Percentiles rank a stretch among this genome's conserved stretches.
phyloP scores from a whole-genome alignment of 2,888 invertebrate species.

The Lutraria lutraria region DNA sequence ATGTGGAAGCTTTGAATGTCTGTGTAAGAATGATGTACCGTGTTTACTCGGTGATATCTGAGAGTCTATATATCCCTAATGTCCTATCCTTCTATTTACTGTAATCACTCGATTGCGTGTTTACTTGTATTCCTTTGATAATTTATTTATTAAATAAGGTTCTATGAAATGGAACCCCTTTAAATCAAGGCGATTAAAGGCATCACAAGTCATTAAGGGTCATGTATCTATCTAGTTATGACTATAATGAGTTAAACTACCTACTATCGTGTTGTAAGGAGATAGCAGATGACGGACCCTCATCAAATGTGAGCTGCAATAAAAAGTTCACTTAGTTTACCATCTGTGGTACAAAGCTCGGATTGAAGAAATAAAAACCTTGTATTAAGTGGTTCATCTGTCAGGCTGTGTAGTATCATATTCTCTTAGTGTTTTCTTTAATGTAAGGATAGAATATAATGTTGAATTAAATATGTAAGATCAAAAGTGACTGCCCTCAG shows the following conservation, averaged over 20 bases:
- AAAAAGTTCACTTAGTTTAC: not conserved
- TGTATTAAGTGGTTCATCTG: not conserved
- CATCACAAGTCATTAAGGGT: constrained; percentile 11
- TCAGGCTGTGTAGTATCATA: not conserved
- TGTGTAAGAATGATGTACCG: not conserved
- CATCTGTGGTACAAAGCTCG: constrained; percentile 15
- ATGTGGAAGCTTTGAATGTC: too few relatives aligned
- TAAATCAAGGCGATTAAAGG: constrained; percentile 35
- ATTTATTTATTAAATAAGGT: constrained; percentile 44
- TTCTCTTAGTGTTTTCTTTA: not conserved
- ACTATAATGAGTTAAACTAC: not conserved
- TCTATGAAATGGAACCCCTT: not conserved
- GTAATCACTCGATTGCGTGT: constrained; percentile 32
- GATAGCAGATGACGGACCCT: not conserved
- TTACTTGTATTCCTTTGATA: not conserved
- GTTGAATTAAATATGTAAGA: constrained; percentile 2
- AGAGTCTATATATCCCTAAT: not conserved
- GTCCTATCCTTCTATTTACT: constrained; percentile 15
- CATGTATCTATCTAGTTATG: not conserved
- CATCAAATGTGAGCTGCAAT: not conserved
- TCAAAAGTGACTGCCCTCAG: not conserved
- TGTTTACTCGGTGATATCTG: not conserved
- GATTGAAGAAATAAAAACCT: not conserved
- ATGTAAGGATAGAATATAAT: not conserved
- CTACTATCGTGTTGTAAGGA: not conserved